phyloP scores from a whole-genome alignment of 2,113 vertebrate species.

The Oreotragus oreotragus region DNA sequence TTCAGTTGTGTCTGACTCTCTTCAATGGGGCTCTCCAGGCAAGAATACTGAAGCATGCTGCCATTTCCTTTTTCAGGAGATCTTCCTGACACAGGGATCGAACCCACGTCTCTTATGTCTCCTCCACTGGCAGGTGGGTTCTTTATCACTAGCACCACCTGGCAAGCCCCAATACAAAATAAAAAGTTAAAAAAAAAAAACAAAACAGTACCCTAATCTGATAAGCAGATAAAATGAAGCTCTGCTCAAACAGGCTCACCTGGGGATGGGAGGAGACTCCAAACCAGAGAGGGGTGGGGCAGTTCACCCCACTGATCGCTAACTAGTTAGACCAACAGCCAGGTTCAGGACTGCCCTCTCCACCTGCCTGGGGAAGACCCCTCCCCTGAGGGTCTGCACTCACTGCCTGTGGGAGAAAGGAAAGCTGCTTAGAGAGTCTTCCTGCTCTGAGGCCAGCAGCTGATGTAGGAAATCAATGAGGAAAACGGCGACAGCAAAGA shows the following conservation, averaged over 20 bases:
- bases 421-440: not conserved
- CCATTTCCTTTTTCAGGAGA: not conserved
- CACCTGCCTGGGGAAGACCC: not conserved
- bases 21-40: not conserved
- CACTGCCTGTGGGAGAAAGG: not conserved
- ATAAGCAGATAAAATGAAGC: not conserved
- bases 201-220: fast-evolving
- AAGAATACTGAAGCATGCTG: not conserved
- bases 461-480: not conserved
- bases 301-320: too few species aligned
- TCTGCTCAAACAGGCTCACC: not conserved
- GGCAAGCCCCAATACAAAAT: not conserved
- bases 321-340: too few species aligned
- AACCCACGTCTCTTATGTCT: not conserved
- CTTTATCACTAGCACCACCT: not conserved
- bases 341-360: not conserved
- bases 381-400: not conserved
- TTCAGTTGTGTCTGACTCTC: not conserved
- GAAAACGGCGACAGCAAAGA: not conserved
- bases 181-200: not conserved
- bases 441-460: not conserved
- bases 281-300: not conserved
- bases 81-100: not conserved
- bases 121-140: not conserved
- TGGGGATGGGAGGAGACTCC: too few species aligned